Evolutionary conservation across 2,797 vertebrate genomes (phyloP).

Genomic region (Falco novaeseelandiae): DNA sequence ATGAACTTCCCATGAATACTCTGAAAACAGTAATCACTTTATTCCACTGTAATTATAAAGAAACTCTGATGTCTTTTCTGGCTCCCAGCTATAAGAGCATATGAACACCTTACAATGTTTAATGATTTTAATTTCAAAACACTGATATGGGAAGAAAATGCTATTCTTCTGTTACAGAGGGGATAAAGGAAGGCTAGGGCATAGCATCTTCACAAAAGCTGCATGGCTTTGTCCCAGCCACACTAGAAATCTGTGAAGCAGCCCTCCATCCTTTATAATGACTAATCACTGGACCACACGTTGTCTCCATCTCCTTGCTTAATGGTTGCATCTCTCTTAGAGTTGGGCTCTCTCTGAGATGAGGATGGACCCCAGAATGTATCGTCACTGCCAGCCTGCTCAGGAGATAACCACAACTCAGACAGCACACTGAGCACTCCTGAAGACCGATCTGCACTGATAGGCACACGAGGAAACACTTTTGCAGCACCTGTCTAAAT

Average conservation of each 20-base stretch:
- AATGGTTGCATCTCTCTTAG: neutral
- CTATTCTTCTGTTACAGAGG: neutral
- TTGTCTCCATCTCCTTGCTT: neutral
- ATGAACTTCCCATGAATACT: neutral
- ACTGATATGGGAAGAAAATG: neutral
- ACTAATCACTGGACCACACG: neutral
- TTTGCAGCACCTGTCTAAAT: neutral
- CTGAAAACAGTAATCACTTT: neutral
- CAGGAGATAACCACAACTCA: neutral
- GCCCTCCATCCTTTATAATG: neutral
- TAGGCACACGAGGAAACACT: neutral
- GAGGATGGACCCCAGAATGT: neutral
- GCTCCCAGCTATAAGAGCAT: neutral
- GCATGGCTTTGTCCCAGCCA: neutral
- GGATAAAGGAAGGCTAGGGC: neutral
- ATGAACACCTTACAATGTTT: neutral
- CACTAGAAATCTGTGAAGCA: neutral
- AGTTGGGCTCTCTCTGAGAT: neutral
- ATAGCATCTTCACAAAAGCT: neutral
- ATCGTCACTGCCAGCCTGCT: neutral
- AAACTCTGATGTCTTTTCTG: neutral
- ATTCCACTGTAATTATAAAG: neutral
- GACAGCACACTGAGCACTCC: accelerated
- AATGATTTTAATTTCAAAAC: neutral
- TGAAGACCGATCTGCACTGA: accelerated